Conservation (phyloP, 2,113 vertebrate species). For the Oreotrochilus melanogaster region DNA sequence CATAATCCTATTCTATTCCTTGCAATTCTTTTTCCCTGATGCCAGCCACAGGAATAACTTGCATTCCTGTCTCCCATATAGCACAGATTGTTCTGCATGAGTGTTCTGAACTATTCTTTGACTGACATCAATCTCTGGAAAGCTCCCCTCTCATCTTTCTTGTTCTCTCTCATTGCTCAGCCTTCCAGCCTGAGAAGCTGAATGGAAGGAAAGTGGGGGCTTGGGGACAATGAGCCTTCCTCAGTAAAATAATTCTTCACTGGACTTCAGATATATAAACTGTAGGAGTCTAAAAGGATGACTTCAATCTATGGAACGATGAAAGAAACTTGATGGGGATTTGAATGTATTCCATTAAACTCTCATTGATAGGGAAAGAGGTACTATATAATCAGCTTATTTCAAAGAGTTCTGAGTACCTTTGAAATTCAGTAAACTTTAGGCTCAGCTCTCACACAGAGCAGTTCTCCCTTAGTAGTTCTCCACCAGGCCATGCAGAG, state of each 20-base stretch:
- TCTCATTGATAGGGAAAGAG: background rate
- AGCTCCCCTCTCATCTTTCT: background rate
- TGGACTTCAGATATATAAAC: background rate
- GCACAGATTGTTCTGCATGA: background rate
- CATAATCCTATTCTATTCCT: background rate
- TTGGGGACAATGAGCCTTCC: background rate
- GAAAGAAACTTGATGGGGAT: background rate
- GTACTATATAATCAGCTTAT: background rate
- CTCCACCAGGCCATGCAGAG: background rate
- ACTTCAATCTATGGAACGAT: background rate
- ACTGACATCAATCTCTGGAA: background rate
- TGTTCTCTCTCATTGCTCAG: background rate
- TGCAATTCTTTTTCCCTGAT: background rate
- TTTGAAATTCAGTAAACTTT: background rate
- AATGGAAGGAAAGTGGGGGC: background rate
- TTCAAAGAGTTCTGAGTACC: background rate
- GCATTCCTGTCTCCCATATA: background rate
- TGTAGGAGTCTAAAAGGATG: background rate
- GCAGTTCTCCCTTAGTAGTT: background rate
- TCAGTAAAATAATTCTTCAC: background rate
- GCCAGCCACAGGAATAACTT: background rate
- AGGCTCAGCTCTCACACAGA: background rate
- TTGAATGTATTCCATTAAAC: background rate
- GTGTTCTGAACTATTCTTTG: background rate
- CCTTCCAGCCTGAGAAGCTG: background rate